Evolutionary conservation across 2,797 vertebrate species (phyloP).

Genomic region (Enteromius trimaculatus): DNA sequence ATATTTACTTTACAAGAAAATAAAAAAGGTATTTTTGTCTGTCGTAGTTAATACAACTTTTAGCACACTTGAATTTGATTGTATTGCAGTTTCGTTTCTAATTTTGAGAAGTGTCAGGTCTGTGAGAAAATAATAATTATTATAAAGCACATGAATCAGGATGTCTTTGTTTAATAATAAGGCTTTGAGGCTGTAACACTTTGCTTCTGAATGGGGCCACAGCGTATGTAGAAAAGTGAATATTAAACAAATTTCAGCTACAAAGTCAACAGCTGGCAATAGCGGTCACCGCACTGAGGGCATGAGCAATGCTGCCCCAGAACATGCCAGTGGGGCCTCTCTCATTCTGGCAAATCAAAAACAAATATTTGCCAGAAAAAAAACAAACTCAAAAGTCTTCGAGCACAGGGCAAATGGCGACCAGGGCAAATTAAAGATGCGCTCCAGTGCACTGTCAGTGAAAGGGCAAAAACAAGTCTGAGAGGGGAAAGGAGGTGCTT

Average conservation of each 20-base stretch:
- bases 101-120: background rate
- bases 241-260: constrained; percentile 62
- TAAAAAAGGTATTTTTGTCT: background rate
- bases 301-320: constrained; percentile 42
- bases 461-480: constrained; percentile 20
- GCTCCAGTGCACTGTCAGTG: constrained; percentile 33
- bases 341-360: constrained; percentile 46
- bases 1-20: background rate
- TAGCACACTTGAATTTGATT: background rate
- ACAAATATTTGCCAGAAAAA: constrained; percentile 43
- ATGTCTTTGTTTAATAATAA: background rate
- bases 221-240: constrained; percentile 59
- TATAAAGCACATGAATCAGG: background rate
- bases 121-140: background rate
- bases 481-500: constrained; percentile 15
- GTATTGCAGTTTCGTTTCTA: background rate
- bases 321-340: constrained; percentile 48
- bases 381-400: constrained; percentile 15
- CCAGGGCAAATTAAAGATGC: constrained; percentile 49
- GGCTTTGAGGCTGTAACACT: constrained; percentile 1
- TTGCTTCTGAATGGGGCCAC: background rate
- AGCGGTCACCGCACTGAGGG: constrained; percentile 45
- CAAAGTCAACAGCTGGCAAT: constrained; percentile 68
- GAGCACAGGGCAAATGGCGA: constrained; percentile 34
- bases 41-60: background rate